Percentiles rank a stretch among this genome's conserved stretches.
phyloP scores from a whole-genome alignment of 2,113 vertebrate genomes.

The Ctenomys sociabilis region DNA sequence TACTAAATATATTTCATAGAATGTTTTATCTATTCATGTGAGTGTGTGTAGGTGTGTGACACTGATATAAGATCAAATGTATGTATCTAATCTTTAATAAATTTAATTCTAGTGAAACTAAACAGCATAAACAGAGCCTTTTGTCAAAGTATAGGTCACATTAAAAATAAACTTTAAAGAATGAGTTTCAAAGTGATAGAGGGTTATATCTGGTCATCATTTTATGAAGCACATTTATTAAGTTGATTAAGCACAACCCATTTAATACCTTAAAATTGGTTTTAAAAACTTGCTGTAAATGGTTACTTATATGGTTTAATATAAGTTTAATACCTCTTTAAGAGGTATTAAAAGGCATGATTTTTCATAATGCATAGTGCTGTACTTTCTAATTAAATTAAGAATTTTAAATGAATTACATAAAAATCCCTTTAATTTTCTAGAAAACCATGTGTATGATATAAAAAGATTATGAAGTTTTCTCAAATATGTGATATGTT shows the following conservation, averaged over 20 bases:
- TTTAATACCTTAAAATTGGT: neutral
- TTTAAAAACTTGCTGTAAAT: neutral
- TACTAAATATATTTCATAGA: neutral
- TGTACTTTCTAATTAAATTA: neutral
- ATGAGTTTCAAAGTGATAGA: neutral
- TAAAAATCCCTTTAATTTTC: neutral
- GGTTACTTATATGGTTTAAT: neutral
- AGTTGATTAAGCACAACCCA: neutral
- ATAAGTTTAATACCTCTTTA: neutral
- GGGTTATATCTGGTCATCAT: neutral
- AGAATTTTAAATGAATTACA: neutral
- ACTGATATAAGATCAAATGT: too few species aligned
- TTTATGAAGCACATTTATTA: neutral
- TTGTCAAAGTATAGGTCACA: neutral
- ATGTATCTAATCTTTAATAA: too few species aligned
- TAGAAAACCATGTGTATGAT: neutral
- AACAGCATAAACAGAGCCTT: neutral
- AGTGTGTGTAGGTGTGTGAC: neutral
- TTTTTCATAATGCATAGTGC: neutral
- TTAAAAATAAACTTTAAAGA: neutral
- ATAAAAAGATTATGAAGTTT: neutral
- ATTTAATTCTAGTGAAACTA: neutral
- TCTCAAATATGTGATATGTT: neutral
- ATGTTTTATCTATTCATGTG: neutral
- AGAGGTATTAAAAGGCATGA: neutral